Conservation (phyloP, 2,113 vertebrate species). For the Albula glossodonta region DNA sequence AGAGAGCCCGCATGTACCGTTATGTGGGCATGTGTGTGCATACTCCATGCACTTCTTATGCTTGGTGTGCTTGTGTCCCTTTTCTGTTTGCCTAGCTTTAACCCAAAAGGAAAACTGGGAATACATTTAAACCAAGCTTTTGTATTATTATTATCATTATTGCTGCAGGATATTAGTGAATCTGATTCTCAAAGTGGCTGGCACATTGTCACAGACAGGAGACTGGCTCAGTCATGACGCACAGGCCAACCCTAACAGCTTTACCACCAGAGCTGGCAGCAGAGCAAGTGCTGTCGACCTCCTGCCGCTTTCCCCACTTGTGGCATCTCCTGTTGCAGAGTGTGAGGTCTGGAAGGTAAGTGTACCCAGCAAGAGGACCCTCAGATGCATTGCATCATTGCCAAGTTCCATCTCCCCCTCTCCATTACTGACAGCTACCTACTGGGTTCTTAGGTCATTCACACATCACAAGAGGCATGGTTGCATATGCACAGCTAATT, state of each 20-base stretch:
- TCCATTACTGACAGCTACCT: background rate
- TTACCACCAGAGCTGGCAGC: background rate
- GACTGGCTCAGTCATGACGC: background rate
- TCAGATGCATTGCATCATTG: background rate
- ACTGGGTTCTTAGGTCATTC: background rate
- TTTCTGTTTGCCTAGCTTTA: too few relatives aligned
- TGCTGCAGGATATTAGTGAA: background rate
- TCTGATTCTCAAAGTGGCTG: background rate
- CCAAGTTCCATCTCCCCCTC: too few relatives aligned
- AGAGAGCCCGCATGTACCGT: background rate
- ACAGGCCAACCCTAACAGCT: background rate
- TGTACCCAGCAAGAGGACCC: too few relatives aligned
- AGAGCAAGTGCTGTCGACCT: background rate
- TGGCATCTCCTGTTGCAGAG: background rate
- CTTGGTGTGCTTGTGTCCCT: too few relatives aligned
- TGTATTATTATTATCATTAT: too few relatives aligned
- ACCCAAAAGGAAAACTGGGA: too few relatives aligned
- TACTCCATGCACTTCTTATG: too few relatives aligned
- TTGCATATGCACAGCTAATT: too few relatives aligned
- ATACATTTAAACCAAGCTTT: too few relatives aligned
- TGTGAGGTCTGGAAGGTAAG: background rate
- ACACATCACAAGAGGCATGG: too few relatives aligned
- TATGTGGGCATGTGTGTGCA: too few relatives aligned
- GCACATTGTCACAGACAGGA: background rate
- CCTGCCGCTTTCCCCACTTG: background rate